phyloP scores from a whole-genome alignment of 2,113 vertebrate genomes.

The Saimiri boliviensis region DNA sequence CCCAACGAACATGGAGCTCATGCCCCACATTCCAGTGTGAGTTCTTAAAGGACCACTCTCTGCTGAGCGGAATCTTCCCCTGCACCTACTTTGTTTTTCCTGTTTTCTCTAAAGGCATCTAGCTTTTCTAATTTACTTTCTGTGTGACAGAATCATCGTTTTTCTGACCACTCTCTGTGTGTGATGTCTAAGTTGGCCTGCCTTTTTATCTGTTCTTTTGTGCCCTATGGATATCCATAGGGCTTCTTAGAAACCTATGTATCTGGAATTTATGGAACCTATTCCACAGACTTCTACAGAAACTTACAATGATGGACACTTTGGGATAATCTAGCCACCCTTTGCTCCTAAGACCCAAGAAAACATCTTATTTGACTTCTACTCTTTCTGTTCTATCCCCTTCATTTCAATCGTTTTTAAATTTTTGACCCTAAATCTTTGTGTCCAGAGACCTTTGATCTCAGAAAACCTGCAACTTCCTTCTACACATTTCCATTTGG shows the following conservation, averaged over 20 bases:
- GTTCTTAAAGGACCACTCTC: not conserved
- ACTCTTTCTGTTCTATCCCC: not conserved
- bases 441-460: not conserved
- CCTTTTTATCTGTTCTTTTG: not conserved
- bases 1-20: not conserved
- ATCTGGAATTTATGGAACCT: too few relatives aligned
- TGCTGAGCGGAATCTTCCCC: not conserved
- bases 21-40: rapidly evolving
- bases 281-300: not conserved
- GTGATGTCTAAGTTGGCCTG: not conserved
- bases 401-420: not conserved
- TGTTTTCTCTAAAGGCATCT: not conserved
- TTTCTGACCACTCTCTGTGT: not conserved
- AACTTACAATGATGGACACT: not conserved
- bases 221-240: rapidly evolving
- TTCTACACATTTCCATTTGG: not conserved
- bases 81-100: not conserved
- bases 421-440: not conserved
- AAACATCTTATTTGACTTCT: not conserved
- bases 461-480: not conserved
- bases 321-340: not conserved
- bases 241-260: not conserved
- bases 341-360: not conserved
- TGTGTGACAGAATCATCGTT: not conserved
- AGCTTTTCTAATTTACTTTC: not conserved